Evolutionary conservation across 2,888 invertebrate species (phyloP), one percentile per base, ranked within the genome.

Genomic region (Coenonympha arcania): DNA sequence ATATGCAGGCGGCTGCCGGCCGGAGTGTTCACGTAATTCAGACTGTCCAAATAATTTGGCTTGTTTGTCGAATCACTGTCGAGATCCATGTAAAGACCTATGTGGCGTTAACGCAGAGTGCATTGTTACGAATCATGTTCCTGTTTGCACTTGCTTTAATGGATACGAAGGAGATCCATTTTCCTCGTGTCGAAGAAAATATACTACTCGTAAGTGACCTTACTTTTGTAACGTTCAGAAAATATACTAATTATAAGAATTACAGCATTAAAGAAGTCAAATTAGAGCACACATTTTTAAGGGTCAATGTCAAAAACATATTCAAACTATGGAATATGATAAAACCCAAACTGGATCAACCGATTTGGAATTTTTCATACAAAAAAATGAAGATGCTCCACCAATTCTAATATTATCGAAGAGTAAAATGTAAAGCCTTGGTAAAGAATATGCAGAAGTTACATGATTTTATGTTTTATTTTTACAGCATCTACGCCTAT

Each of bases 101-200:
- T 96, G 96, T 67, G 95, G 95, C 3, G 73, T 90, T 0, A 94
- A 94, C 65, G 93, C 95, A 6, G 91, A 93, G 73, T 96, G 96
- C 68, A 87, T 88, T 24, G 94, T 95, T 0, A 90, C 91, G 2
- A 94, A 93, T 68, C 95, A 96, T 66, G 87, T 94, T 52, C 95
- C 95, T 13, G 89, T 91, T 5, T 96, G 96, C 69, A 90, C 92
- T 30, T 96, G 96, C 64, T 80, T 89, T 22, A 88, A 87, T 55
- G 94, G 94, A 20, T 92, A 90, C 63, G 89, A 90, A 58, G 95
- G 95, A 6, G 93, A 95, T 88, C 95, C 95, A 36, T 94, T 94
- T 70, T 90, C 89, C 11, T 91, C 92, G 4, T 95, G 95, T 68
- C 90, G 92, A 59, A 87, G 80, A 58, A 87, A 87, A 68, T 82